Evolutionary conservation across 1,140 invertebrate species (phyloP), one percentile per base, ranked within the genome.

Genomic region (Amphibalanus amphitrite): DNA sequence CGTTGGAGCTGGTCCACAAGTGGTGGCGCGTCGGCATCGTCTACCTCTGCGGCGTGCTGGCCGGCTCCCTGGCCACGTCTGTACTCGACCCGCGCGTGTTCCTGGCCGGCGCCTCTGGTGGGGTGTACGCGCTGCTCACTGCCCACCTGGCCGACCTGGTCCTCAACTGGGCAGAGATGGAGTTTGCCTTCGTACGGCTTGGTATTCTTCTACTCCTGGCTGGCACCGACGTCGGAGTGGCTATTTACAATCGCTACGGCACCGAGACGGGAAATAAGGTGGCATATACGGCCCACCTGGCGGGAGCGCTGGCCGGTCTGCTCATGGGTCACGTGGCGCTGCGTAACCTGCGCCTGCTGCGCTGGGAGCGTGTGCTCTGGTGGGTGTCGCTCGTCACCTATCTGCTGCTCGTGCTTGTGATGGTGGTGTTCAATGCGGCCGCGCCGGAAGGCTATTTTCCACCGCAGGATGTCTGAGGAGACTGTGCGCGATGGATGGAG

Each of bases 301-400:
- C 87, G 70, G 93, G 93, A 33, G 92, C 90, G 4, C 73, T 94
- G 4, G 91, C 91, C 28, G 93, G 93, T n/a, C 82, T 98, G 1
- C 84, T 97, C 1, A 88, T 98, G 28, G 95, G 95, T n/a, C 88
- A 97, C 68, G 89, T 91, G 33, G 88, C 94, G 0, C 82, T 98
- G 1, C 85, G 91, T 29, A 98, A 98, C 82, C 83, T 97, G 0
- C 86, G 91, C 77, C 87, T 91, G 70, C 86, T 87, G 71, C 86
- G 85, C 69, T 93, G 92, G 86, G 94, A 97, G 80, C 88, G 88
- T 75, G 73, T 81, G 87, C 67, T 84, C 23, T 93, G 91, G 87
- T 93, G 90, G 89, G 82, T 88, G 69, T 88, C 90, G 38, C 84
- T 95, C 13, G 81, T 87, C 10, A 78, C 89, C 0, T 95, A 88